Percentiles rank a stretch among this genome's conserved stretches.
These are phyloP conservation scores for Cinclus cinclus DNA, from an alignment of 2,113 vertebrate genomes.

Conservation along the genomic window DNA sequence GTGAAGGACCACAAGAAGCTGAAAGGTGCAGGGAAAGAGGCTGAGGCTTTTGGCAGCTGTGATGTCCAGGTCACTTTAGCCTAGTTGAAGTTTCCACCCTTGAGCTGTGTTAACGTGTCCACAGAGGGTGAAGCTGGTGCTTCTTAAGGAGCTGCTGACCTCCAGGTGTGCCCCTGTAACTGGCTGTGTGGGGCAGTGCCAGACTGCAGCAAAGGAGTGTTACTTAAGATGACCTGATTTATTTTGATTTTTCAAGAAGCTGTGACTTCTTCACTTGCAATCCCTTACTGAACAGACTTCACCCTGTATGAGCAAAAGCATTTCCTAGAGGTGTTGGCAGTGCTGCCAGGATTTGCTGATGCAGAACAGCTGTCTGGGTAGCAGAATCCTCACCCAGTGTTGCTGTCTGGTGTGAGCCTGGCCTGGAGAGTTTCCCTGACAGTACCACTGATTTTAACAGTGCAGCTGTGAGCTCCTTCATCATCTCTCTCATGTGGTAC, in stretches of 20 bases:
- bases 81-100: background rate
- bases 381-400: accelerated
- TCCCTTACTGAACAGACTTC: background rate
- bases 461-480: accelerated
- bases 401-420: background rate
- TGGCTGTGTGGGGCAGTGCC: background rate
- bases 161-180: background rate
- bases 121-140: background rate
- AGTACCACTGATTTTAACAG: accelerated
- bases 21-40: background rate
- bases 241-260: background rate
- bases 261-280: background rate
- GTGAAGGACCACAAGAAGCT: background rate
- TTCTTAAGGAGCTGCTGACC: background rate
- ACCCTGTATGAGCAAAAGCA: background rate
- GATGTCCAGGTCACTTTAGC: background rate
- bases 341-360: background rate
- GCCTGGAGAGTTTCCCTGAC: background rate
- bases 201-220: background rate
- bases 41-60: background rate
- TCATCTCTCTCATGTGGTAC: background rate
- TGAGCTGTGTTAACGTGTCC: background rate
- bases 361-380: background rate
- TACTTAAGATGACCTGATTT: background rate
- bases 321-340: conserved; percentile 10